Percentiles rank a stretch among this genome's conserved stretches.
Conservation (phyloP, 1,140 invertebrate genomes). For the Thalassaphorura encarpata region DNA sequence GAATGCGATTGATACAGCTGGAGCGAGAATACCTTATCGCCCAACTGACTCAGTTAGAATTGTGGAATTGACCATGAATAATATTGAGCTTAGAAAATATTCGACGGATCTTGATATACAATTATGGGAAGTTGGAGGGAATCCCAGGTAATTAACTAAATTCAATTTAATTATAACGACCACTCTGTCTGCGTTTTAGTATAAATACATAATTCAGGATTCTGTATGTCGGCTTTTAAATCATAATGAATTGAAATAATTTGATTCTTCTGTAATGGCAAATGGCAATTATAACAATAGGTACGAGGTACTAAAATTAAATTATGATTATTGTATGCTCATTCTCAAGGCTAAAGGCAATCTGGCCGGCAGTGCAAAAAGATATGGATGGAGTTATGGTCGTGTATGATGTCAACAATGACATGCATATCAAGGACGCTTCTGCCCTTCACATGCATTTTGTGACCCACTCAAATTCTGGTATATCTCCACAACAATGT, state of each 20-base stretch:
- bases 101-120: conserved; percentile 22
- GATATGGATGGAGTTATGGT: conserved; percentile 27
- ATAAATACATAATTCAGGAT: too few relatives aligned
- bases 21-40: conserved; percentile 16
- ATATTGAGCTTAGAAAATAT: conserved; percentile 21
- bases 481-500: conserved; percentile 19
- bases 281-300: not conserved
- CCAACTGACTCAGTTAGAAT: conserved; percentile 27
- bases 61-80: conserved; percentile 21
- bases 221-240: not conserved
- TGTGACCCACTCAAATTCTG: conserved; percentile 23
- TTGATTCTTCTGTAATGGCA: not conserved
- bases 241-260: not conserved
- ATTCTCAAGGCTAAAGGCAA: conserved; percentile 17
- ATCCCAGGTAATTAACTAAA: conserved; percentile 26
- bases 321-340: not conserved
- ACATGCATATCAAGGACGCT: conserved; percentile 19
- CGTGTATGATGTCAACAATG: conserved; percentile 27
- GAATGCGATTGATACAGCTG: conserved; percentile 4
- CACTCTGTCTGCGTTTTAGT: not conserved
- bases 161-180: not conserved
- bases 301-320: not conserved
- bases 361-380: conserved; percentile 29
- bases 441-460: conserved; percentile 28
- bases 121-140: conserved; percentile 31